Conservation (phyloP, 2,797 vertebrate species). For the Myotis pilosus region DNA sequence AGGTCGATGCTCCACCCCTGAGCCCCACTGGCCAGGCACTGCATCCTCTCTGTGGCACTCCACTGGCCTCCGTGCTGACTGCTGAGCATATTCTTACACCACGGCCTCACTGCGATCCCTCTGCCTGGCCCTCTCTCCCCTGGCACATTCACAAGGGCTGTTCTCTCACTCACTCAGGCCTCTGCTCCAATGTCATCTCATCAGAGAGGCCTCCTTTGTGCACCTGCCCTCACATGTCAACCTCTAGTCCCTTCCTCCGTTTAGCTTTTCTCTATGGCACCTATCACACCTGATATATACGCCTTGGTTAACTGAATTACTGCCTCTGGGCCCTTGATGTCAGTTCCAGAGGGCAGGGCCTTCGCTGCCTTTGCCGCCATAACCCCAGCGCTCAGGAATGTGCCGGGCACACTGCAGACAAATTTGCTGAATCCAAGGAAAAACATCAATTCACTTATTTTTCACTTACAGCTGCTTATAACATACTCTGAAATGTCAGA, state of each 20-base stretch:
- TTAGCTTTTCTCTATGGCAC: not conserved
- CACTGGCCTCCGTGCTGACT: not conserved
- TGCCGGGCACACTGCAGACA: not conserved
- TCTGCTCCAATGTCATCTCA: no score
- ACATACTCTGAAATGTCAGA: not conserved
- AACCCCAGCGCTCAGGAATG: not conserved
- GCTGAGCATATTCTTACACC: not conserved
- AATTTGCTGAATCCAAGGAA: not conserved
- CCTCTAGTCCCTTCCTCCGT: not conserved
- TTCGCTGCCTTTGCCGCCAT: not conserved
- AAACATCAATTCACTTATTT: not conserved
- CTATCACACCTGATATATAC: not conserved
- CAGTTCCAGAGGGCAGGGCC: not conserved
- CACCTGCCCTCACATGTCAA: not conserved
- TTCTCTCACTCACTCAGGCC: not conserved
- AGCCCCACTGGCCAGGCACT: no score
- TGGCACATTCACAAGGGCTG: not conserved
- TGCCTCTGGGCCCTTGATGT: not conserved
- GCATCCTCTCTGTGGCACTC: not conserved
- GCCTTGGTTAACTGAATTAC: not conserved
- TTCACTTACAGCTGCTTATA: slow-evolving; percentile 3
- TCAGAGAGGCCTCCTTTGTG: not conserved
- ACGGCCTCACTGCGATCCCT: not conserved
- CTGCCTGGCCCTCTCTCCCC: not conserved
- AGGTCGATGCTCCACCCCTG: no score